phyloP scores from a whole-genome alignment of 30 jellyfish, hydroid and myxozoan species.

The Euphysa ruthae region DNA sequence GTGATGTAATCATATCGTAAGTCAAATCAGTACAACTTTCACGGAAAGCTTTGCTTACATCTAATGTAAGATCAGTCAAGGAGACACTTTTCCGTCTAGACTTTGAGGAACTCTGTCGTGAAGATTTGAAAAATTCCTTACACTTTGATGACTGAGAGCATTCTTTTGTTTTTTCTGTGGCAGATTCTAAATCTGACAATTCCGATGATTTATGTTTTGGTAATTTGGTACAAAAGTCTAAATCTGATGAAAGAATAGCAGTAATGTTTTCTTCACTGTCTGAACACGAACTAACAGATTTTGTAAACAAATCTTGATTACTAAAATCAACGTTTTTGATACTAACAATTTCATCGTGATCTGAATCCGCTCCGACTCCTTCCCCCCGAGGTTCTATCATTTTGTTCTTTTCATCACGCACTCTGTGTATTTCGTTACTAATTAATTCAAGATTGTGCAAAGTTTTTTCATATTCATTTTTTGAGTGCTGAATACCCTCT shows the following conservation, averaged over 20 bases:
- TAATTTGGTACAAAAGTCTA: too few relatives aligned
- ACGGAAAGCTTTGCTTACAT: neutral
- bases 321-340: neutral
- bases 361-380: slow-evolving; percentile 37
- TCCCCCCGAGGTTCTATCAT: slow-evolving; percentile 25
- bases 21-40: slow-evolving; percentile 9
- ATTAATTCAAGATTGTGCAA: slow-evolving; percentile 32
- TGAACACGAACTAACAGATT: too few relatives aligned
- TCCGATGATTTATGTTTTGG: too few relatives aligned
- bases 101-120: too few relatives aligned
- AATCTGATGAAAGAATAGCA: too few relatives aligned
- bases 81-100: too few relatives aligned
- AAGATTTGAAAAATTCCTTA: too few relatives aligned
- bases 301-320: too few relatives aligned
- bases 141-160: too few relatives aligned
- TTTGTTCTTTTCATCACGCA: slow-evolving; percentile 11
- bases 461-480: slow-evolving; percentile 21
- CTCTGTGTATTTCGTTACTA: slow-evolving; percentile 36
- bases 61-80: neutral
- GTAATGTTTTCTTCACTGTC: too few relatives aligned
- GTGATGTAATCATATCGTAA: slow-evolving; percentile 31
- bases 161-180: too few relatives aligned
- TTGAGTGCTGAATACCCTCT: slow-evolving; percentile 38
- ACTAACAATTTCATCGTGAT: neutral
- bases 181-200: too few relatives aligned